Evolutionary conservation across 2,888 invertebrate genomes (phyloP).

Genomic region (Limnephilus lunatus): DNA sequence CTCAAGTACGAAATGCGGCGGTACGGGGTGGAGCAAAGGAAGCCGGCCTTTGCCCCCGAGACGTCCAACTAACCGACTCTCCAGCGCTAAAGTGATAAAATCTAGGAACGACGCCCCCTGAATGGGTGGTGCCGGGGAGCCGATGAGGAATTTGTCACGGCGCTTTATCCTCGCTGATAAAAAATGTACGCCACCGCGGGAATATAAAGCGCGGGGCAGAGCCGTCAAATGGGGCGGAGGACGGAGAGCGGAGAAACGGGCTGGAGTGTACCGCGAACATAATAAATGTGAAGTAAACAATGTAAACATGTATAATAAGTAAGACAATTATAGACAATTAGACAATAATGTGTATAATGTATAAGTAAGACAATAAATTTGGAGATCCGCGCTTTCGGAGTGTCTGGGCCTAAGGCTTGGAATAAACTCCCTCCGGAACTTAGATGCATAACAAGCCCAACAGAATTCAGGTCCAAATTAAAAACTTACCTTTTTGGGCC

Average conservation of each 20-base stretch:
- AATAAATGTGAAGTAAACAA: background rate
- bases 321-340: no score
- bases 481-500: no score
- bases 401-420: no score
- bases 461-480: no score
- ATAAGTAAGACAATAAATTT: no score
- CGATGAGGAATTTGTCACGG: constrained; percentile 51
- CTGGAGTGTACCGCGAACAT: background rate
- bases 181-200: constrained; percentile 47
- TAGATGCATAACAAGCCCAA: no score
- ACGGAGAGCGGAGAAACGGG: background rate
- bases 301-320: no score
- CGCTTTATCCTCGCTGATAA: constrained; percentile 46
- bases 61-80: constrained; percentile 26
- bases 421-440: no score
- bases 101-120: constrained; percentile 39
- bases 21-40: background rate
- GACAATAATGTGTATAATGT: no score
- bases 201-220: background rate
- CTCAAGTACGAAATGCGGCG: background rate
- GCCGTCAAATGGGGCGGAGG: background rate
- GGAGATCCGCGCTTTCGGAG: no score
- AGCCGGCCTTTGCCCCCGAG: background rate
- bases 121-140: constrained; percentile 2
- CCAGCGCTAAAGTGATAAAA: constrained; percentile 52